Base-by-base conservation (phyloP, 2,888 invertebrate species). In the Drosophila pseudotakahashii region DNA sequence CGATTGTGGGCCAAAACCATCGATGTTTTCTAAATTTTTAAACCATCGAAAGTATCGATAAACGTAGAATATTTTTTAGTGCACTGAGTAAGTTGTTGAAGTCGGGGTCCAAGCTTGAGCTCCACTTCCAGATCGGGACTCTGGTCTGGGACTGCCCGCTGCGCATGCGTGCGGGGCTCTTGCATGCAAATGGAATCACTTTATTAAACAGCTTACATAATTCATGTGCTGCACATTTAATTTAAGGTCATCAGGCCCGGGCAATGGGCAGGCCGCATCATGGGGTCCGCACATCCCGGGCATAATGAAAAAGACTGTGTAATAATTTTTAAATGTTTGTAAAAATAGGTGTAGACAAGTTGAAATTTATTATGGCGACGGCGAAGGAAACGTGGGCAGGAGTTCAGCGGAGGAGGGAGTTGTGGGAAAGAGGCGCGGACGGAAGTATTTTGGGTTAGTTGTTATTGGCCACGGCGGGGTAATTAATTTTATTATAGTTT, bases 151-250 rank as follows among this genome's bases (percentile, higher is more conserved):
- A 79, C 82, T 73, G 67, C 83, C 83, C 77, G 83, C 83, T 84
- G 83, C 73, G 83, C 85, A 87, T 83, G 89, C 89, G 89, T 83
- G 83, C 83, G 88, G 85, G 88, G 79, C 83, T 80, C 72, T 78
- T 85, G 81, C 82, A 90, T 88, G 82, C 89, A 90, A 89, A 90
- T 90, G 88, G 84, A 84, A 88, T 90, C 86, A 89, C 90, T 89
- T 89, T 89, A 90, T 89, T 90, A 89, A 83, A 90, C 88, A 83
- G 89, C 90, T 89, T 90, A 90, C 90, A 89, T 90, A 89, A 90
- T 86, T 89, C 89, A 89, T 90, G 87, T 81, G 90, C 79, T 81
- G 89, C 85, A 87, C 90, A 89, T 87, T 89, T 88, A 89, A 90
- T 90, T 90, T 90, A 88, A 85, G 89, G 89, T 87, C 90, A 90